Evolutionary conservation across 2,797 vertebrate species (phyloP).

Genomic region (Tapirus indicus): DNA sequence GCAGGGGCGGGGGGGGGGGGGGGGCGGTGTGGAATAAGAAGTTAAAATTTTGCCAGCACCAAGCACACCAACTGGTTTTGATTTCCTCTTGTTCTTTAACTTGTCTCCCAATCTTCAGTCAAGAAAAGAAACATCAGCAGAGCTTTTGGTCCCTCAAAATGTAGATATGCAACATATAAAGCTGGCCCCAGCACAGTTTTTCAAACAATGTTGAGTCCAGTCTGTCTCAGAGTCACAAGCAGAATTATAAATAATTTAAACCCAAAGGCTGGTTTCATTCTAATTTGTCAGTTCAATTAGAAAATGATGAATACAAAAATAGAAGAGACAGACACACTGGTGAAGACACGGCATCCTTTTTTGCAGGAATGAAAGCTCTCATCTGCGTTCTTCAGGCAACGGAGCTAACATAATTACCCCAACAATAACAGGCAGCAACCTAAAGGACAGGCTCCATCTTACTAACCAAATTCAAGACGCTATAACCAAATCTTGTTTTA

Average conservation of each 20-base stretch:
- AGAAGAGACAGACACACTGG: slow-evolving; percentile 77
- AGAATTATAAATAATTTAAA: slow-evolving; percentile 79
- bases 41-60: slow-evolving; percentile 56
- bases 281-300: slow-evolving; percentile 82
- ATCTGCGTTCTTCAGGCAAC: slow-evolving; percentile 80
- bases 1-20: no score
- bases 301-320: slow-evolving; percentile 80
- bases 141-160: neutral
- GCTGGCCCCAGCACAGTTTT: slow-evolving; percentile 45
- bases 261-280: slow-evolving; percentile 70
- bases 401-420: slow-evolving; percentile 81
- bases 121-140: slow-evolving; percentile 51
- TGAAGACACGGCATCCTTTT: slow-evolving; percentile 76
- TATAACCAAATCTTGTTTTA: slow-evolving; percentile 70
- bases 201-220: slow-evolving; percentile 59
- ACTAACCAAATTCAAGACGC: slow-evolving; percentile 68
- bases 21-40: neutral
- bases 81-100: slow-evolving; percentile 61
- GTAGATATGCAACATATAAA: slow-evolving; percentile 49
- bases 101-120: slow-evolving; percentile 54
- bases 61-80: slow-evolving; percentile 30
- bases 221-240: slow-evolving; percentile 63
- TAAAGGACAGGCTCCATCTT: slow-evolving; percentile 59
- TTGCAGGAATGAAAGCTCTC: slow-evolving; percentile 75
- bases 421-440: slow-evolving; percentile 82